Conservation (phyloP, 1,140 invertebrate species). For the Panagrolaimus sp. region DNA sequence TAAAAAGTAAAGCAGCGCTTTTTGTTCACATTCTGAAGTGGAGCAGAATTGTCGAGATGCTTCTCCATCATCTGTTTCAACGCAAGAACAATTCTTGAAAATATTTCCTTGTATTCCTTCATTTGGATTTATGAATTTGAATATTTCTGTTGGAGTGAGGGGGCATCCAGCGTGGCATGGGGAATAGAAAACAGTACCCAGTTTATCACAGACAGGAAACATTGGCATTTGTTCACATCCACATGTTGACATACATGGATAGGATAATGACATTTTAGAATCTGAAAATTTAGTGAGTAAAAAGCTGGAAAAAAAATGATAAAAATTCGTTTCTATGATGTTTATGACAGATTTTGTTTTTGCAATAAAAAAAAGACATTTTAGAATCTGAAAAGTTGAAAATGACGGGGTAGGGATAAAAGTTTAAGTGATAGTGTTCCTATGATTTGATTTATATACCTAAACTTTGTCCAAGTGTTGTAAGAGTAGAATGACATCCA, state of each 20-base stretch:
- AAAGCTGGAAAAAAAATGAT: too few relatives aligned
- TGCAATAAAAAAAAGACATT: too few relatives aligned
- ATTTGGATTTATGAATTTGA: constrained; percentile 19
- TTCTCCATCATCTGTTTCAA: not conserved
- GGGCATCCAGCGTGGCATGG: constrained; percentile 57
- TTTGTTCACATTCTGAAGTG: constrained; percentile 46
- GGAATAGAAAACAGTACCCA: constrained; percentile 46
- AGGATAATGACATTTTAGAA: constrained; percentile 45
- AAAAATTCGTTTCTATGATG: too few relatives aligned
- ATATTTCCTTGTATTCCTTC: not conserved
- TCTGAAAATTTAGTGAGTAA: constrained; percentile 24
- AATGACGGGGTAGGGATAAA: too few relatives aligned
- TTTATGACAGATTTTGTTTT: too few relatives aligned
- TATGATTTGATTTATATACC: too few relatives aligned
- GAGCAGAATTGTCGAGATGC: constrained; percentile 27
- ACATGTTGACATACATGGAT: constrained; percentile 45
- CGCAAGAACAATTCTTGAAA: constrained; percentile 1
- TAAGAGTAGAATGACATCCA: constrained; percentile 52
- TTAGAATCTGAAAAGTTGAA: too few relatives aligned
- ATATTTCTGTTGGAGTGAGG: not conserved
- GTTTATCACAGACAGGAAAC: constrained; percentile 51
- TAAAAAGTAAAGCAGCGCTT: constrained; percentile 25
- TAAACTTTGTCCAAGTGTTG: constrained; percentile 34
- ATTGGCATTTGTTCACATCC: constrained; percentile 44
- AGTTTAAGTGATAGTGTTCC: too few relatives aligned